Conservation (phyloP, 2,797 vertebrate species). For the Lacerta bilineata region DNA sequence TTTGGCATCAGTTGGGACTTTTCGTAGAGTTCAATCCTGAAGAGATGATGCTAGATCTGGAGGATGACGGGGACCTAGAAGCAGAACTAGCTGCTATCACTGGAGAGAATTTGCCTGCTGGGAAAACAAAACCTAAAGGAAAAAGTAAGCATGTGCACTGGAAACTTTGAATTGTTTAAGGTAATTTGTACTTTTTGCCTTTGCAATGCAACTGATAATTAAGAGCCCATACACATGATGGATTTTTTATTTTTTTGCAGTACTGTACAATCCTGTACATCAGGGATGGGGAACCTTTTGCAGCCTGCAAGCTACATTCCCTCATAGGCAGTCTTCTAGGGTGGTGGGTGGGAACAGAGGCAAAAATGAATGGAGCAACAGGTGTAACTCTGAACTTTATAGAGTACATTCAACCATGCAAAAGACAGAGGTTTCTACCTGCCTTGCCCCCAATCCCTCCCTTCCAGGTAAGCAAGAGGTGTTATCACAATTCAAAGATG, state of each 20-base stretch:
- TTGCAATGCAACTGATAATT: background rate
- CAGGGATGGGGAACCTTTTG: no score
- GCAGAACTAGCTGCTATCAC: slow-evolving; percentile 94
- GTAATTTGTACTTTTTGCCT: background rate
- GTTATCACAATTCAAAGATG: no score
- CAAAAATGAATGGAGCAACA: no score
- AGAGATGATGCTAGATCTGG: slow-evolving; percentile 86
- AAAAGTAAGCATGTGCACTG: slow-evolving; percentile 82
- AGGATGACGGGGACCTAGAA: slow-evolving; percentile 89
- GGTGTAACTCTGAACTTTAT: no score
- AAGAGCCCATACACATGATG: background rate
- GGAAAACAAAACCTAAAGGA: slow-evolving; percentile 82
- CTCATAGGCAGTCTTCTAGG: no score
- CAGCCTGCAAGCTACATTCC: no score
- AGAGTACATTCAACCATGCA: no score
- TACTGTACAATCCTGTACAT: background rate
- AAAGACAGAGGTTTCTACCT: no score
- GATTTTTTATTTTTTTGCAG: background rate
- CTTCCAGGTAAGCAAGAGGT: no score
- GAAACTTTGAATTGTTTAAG: slow-evolving; percentile 24
- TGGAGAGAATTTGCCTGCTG: slow-evolving; percentile 80
- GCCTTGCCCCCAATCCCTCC: no score
- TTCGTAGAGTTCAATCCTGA: slow-evolving; percentile 91
- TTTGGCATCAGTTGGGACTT: slow-evolving; percentile 83
- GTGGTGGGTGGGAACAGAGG: no score